Evolutionary conservation across 2,113 vertebrate species (phyloP).

Genomic region (Tympanuchus pallidicinctus): DNA sequence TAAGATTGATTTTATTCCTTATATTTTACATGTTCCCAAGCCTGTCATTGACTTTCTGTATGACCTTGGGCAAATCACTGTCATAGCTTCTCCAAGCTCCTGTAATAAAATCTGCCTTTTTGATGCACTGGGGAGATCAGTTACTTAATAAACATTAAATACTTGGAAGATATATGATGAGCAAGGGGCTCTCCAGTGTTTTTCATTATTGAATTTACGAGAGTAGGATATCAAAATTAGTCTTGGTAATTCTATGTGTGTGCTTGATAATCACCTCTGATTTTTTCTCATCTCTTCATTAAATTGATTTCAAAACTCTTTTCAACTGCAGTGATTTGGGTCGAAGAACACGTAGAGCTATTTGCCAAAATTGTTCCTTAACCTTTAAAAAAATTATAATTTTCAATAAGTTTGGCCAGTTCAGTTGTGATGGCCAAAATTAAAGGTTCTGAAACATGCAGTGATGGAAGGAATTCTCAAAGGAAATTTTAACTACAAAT

Average conservation of each 20-base stretch:
- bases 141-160: constrained; percentile 56
- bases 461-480: neutral
- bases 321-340: neutral
- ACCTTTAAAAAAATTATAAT: neutral
- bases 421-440: neutral
- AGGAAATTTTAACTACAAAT: neutral
- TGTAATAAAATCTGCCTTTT: constrained; percentile 45
- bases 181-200: constrained; percentile 17
- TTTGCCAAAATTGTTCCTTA: neutral
- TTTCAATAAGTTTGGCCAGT: neutral
- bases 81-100: constrained; percentile 30
- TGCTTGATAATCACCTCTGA: neutral
- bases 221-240: constrained; percentile 9
- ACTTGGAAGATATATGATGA: constrained; percentile 47
- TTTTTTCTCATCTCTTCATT: neutral
- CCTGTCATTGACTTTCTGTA: constrained; percentile 8
- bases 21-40: constrained; percentile 26
- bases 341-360: neutral
- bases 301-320: neutral
- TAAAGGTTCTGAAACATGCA: neutral
- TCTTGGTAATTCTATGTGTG: neutral
- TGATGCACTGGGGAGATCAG: constrained; percentile 41
- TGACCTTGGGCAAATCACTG: constrained; percentile 62
- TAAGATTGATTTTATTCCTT: constrained; percentile 37
- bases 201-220: constrained; percentile 47